Base-by-base conservation (phyloP, 2,888 invertebrate genomes). In the Protula sp. region DNA sequence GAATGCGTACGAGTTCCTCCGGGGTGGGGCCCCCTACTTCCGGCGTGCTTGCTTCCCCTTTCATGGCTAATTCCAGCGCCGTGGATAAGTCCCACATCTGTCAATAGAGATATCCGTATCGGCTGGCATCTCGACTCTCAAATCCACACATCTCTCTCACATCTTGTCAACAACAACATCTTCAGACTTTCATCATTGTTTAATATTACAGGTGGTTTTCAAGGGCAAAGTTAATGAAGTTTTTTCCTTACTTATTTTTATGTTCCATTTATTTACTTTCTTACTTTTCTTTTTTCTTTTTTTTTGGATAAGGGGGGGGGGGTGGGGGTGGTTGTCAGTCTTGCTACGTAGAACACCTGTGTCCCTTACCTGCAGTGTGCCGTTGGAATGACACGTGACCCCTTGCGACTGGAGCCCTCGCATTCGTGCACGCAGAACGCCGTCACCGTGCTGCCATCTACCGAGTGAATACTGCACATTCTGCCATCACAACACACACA, bases 381-480 rank as follows among this genome's bases (percentile, higher is more conserved):
- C 81, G 66, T 79, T 80, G 27, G 74, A 68, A 66, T 81, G 81
- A 1, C 81, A 81, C 90, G 83, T 9, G 38, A 91, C 1, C 92
- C 92, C 89, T 92, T 91, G 22, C 97, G 86, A 73, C 92, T 89
- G 1, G 94, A 93, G 1, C 95, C 95, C 80, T 98, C 98, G 80
- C 97, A 97, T 82, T 98, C 97, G 75, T 95, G 95, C 14, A 97
- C 94, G 80, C 91, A 92, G 83, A 97, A 98, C 22, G 94, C 92
- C 58, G 92, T 94, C 59, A 99, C 92, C 19, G 90, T 89, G 14
- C 92, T 91, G 1, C 89, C 89, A 83, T 98, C 98, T 24, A 97
- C 94, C 26, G 68, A 69, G 26, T 60, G 54, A n/a, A 71, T 68
- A 30, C 64, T 55, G 52, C 70, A 71, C 19, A 71, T 61, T 54